Base-by-base conservation (phyloP, 2,797 vertebrate genomes). In the Syngnathus acus region DNA sequence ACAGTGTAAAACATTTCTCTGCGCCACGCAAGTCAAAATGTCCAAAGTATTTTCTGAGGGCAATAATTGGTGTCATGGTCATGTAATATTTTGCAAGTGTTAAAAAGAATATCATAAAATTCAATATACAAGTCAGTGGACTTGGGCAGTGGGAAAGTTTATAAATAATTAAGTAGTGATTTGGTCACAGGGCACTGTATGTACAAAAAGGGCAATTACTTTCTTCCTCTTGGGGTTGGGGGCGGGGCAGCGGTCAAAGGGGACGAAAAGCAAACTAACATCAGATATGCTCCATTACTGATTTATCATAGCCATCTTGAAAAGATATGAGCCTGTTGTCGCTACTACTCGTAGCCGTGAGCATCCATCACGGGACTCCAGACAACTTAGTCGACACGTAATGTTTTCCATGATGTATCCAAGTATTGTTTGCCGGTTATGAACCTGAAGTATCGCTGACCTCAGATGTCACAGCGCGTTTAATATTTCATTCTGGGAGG, bases 131-230 rank as follows among this genome's bases (percentile, higher is more conserved):
- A 91, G 90, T 90, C 92, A 79, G 80, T 23, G 64, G 85, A 88
- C 85, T 84, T 86, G 88, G 90, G 86, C 90, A 91, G 89, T 86
- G 88, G 88, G 88, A 91, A 88, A 81, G 72, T 88, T 86, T 91
- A 89, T 94, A 93, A 95, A 95, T 95, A 94, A 94, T 95, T 94
- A 92, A 96, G 91, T 88, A 92, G 91, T 79, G 91, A 91, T 90
- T 92, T 89, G 89, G 92, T 93, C 90, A 87, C 89, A 83, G 93
- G 92, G 91, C 88, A 87, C 86, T 89, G 90, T 89, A 90, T 91
- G 87, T 92, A 91, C 92, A 93, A 93, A 95, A 95, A 93, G 90
- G 94, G 91, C 92, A 94, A 95, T 95, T 93, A 93, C 87, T 88
- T 90, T 87, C 66, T 73, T 77, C 84, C 93, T 90, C 87, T 67